These are phyloP conservation scores for Phainopepla nitens DNA, from an alignment of 2,113 vertebrate species.

Conservation along the genomic window DNA sequence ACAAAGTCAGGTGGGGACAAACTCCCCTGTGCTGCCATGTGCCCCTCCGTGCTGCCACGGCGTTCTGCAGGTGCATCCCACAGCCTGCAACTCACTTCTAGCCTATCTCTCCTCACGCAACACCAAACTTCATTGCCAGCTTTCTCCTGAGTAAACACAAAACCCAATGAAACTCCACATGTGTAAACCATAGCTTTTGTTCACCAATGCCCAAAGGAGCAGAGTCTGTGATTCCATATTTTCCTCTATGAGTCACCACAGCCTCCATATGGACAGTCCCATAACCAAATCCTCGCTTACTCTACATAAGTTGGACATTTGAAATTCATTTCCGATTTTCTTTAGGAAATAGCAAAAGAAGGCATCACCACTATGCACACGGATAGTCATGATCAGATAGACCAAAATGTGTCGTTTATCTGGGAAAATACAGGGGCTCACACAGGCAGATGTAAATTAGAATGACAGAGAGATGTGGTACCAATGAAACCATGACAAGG, in stretches of 20 bases:
- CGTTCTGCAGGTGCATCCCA: rapidly evolving
- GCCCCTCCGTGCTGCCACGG: not conserved
- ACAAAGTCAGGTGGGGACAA: not conserved
- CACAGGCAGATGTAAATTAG: not conserved
- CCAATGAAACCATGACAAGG: not conserved
- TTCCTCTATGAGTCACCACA: not conserved
- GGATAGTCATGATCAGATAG: not conserved
- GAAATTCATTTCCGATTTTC: not conserved
- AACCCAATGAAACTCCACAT: not conserved
- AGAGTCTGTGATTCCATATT: not conserved
- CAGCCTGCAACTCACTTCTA: not conserved
- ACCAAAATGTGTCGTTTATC: not conserved
- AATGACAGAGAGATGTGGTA: not conserved
- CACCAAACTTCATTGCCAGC: not conserved
- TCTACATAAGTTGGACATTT: not conserved
- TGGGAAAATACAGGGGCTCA: not conserved
- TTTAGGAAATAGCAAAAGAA: not conserved
- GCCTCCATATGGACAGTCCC: not conserved
- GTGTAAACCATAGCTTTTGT: not conserved
- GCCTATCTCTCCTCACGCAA: not conserved
- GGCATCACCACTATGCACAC: not conserved
- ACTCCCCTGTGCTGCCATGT: not conserved
- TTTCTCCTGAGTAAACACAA: not conserved
- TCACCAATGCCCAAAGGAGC: not conserved
- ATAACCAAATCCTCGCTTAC: not conserved